Evolutionary conservation across 2,888 invertebrate genomes (phyloP), one percentile per base, ranked within the genome.

Genomic region (Biston stratarius): DNA sequence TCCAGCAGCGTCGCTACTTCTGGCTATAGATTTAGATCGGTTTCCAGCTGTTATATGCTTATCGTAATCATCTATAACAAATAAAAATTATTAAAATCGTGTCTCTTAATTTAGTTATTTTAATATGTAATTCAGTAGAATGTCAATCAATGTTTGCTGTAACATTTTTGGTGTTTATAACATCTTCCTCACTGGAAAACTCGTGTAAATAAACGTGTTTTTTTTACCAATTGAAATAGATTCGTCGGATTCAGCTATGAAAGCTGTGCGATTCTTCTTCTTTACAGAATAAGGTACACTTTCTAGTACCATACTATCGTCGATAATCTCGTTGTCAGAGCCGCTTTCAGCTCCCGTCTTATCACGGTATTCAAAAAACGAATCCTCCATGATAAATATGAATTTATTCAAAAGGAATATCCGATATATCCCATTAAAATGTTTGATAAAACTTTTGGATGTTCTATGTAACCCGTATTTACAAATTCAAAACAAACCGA

Each of bases 161-260:
- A 38, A 8, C 6, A 38, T 9, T 38, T 9, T 5, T 34, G 8
- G 34, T 7, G n/a, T 36, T 12, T 11, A 10, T 14, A 36, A 52
- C n/a, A 51, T 7, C 34, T n/a, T 52, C 0, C 14, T 2, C 8
- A 11, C 7, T 36, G 34, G 12, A 1, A 3, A 9, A 24, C 11
- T 10, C 11, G 42, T 9, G 5, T 42, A n/a, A n/a, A n/a, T 12
- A 24, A 6, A 12, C 33, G 11, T 15, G 24, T 57, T 15, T 56
- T 24, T 15, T 5, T 64, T 68, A 91, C 92, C 89, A 65, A 85
- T 63, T 45, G 67, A 47, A 57, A 85, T 62, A 61, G 87, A 90
- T 72, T 91, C 90, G 34, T 92, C 92, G 48, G 92, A 91, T 79
- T 92, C 93, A 10, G 92, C 85, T n/a, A 92, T 83, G 65, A 86